phyloP scores from a whole-genome alignment of 2,888 invertebrate species.

The Drosophila percnosoma region DNA sequence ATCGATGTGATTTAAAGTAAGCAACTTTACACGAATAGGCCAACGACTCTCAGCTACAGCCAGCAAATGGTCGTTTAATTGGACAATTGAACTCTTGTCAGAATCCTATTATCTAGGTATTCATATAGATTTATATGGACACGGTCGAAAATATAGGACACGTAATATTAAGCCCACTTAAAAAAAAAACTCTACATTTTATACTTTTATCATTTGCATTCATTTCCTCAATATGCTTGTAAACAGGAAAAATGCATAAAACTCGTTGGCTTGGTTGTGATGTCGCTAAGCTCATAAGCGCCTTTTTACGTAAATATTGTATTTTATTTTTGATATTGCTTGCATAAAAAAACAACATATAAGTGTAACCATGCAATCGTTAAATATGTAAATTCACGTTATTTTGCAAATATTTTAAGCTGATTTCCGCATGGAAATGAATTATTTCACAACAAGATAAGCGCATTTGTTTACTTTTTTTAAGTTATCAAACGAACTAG shows the following conservation, averaged over 20 bases:
- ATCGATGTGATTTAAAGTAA: background rate
- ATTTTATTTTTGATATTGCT: conserved; percentile 23
- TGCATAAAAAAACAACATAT: conserved; percentile 34
- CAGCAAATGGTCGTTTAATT: background rate
- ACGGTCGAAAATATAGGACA: conserved; percentile 7
- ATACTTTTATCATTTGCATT: conserved; percentile 18
- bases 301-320: conserved; percentile 60
- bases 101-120: background rate
- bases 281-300: conserved; percentile 68
- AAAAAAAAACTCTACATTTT: conserved; percentile 9
- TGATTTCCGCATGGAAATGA: conserved; percentile 68
- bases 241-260: conserved; percentile 25
- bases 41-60: background rate
- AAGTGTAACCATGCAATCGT: conserved; percentile 41
- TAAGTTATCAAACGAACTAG: conserved; percentile 16
- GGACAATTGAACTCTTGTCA: conserved; percentile 1
- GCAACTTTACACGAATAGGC: background rate
- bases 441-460: conserved; percentile 60
- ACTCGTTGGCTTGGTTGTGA: conserved; percentile 24
- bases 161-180: conserved; percentile 4
- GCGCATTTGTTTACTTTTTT: conserved; percentile 16
- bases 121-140: background rate
- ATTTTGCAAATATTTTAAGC: conserved; percentile 68
- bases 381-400: conserved; percentile 40
- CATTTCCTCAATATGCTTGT: conserved; percentile 24